A percentile compares a stretch with the other conserved stretches of the same genome.
Conservation (phyloP, 2,113 vertebrate genomes). For the Orycteropus afer region DNA sequence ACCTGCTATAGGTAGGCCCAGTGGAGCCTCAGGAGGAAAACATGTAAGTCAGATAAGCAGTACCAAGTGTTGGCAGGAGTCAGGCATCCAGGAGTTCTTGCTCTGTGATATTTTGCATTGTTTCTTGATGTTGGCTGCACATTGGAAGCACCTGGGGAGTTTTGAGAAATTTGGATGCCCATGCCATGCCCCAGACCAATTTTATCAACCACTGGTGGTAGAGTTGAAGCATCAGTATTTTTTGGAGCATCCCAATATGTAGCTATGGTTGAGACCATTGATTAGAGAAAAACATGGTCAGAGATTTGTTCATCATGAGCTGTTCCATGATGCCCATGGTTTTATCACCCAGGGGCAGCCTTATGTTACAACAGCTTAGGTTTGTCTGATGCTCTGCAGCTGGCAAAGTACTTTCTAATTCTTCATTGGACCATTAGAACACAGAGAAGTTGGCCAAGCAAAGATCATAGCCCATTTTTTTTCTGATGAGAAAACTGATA, state of each 20-base stretch:
- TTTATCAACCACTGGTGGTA: background rate
- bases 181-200: background rate
- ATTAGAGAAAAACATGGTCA: slow-evolving; percentile 10
- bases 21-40: background rate
- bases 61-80: background rate
- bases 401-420: slow-evolving; percentile 10
- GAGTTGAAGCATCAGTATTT: background rate
- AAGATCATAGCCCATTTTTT: background rate
- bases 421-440: slow-evolving; percentile 2
- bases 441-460: background rate
- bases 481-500: slow-evolving; percentile 42
- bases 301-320: slow-evolving; percentile 28
- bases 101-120: background rate
- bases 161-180: background rate
- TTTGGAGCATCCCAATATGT: background rate
- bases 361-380: background rate
- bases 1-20: background rate
- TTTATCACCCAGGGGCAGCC: background rate
- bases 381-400: slow-evolving; percentile 15
- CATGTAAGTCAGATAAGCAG: background rate
- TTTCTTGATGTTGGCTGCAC: background rate
- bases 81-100: slow-evolving; percentile 11
- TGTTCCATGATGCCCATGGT: background rate
- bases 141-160: background rate
- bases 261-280: background rate